Evolutionary conservation across 2,113 vertebrate species (phyloP).

Genomic region (Sula dactylatra): DNA sequence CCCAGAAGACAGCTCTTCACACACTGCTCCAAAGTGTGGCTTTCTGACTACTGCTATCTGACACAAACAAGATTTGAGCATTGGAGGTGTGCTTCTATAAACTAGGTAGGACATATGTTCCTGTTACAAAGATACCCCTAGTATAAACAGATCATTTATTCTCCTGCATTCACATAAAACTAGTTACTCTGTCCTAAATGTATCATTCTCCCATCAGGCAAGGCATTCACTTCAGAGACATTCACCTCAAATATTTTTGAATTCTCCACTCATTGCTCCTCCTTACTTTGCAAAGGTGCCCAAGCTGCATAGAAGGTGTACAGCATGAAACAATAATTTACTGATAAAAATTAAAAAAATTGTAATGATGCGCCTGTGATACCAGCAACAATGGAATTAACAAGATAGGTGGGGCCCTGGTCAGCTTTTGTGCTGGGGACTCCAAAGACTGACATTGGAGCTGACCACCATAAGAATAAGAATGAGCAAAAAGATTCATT

Average conservation of each 20-base stretch:
- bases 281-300: neutral
- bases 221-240: neutral
- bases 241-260: neutral
- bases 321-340: neutral
- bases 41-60: neutral
- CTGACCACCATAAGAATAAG: neutral
- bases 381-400: neutral
- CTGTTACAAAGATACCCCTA: neutral
- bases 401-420: neutral
- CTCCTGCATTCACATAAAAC: neutral
- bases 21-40: neutral
- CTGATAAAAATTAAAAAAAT: neutral
- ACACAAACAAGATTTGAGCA: neutral
- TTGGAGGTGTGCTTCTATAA: neutral
- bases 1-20: neutral
- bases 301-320: neutral
- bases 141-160: neutral
- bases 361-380: neutral
- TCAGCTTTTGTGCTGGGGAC: neutral
- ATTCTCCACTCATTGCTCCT: neutral
- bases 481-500: neutral
- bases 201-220: neutral
- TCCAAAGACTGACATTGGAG: neutral
- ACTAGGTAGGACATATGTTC: neutral
- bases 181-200: neutral